Conservation (phyloP, 2,888 invertebrate species). For the Sphecodes monilicornis region DNA sequence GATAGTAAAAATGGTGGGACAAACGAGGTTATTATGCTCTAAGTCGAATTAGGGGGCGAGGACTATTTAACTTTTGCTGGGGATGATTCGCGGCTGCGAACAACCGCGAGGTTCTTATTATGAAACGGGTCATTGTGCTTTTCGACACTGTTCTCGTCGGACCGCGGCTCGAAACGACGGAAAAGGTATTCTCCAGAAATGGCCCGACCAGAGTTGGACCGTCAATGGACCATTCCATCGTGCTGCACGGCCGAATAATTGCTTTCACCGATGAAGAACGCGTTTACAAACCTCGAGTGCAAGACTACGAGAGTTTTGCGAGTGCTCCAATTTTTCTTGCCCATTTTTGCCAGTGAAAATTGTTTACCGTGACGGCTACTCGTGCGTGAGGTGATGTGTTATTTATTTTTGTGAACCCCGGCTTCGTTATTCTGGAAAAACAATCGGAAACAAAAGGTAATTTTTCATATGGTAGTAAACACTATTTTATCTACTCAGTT, state of each 20-base stretch:
- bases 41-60: constrained; percentile 57
- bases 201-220: neutral
- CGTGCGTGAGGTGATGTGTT: neutral
- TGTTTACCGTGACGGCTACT: neutral
- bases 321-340: neutral
- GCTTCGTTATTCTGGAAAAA: neutral
- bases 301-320: neutral
- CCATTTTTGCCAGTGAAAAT: neutral
- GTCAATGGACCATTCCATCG: constrained; percentile 8
- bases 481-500: neutral
- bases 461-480: neutral
- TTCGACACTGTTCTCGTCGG: neutral
- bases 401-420: neutral
- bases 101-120: constrained; percentile 1
- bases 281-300: neutral
- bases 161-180: neutral
- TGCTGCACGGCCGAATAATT: constrained; percentile 6
- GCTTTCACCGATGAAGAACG: neutral
- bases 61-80: constrained; percentile 57
- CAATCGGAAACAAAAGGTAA: neutral
- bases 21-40: too few relatives aligned
- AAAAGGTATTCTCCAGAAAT: neutral
- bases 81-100: constrained; percentile 35
- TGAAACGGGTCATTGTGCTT: constrained; percentile 10
- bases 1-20: too few relatives aligned